phyloP scores from a whole-genome alignment of 1,140 invertebrate species.

The Alviniconcha marisindica region DNA sequence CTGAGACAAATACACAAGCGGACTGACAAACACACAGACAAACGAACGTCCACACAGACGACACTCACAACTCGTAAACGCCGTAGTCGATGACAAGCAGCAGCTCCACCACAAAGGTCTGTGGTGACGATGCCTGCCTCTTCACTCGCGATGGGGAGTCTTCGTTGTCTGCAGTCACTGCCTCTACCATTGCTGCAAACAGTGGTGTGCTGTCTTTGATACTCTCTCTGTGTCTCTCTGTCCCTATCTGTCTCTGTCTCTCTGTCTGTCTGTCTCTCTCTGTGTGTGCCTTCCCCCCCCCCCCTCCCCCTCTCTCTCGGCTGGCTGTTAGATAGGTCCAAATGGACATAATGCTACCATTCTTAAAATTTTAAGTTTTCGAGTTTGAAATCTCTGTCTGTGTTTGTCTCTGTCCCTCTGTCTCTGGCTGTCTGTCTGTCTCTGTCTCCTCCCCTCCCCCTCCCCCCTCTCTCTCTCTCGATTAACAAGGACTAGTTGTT shows the following conservation, averaged over 20 bases:
- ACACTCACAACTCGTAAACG: constrained; percentile 37
- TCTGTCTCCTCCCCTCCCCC: neutral
- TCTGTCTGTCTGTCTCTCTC: neutral
- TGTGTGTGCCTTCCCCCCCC: neutral
- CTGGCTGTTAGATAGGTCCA: too few species aligned
- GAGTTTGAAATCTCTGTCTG: neutral
- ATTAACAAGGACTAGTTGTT: too few species aligned
- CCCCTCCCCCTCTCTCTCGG: neutral
- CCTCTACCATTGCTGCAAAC: neutral
- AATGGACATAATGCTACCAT: too few species aligned
- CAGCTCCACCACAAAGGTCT: constrained; percentile 29
- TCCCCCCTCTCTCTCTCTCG: neutral
- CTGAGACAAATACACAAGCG: neutral
- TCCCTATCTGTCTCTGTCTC: neutral
- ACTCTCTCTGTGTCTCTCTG: neutral
- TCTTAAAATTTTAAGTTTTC: too few species aligned
- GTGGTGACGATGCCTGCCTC: neutral
- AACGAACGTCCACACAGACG: too few species aligned
- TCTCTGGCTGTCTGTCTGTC: neutral
- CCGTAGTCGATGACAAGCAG: constrained; percentile 44
- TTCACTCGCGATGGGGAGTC: neutral
- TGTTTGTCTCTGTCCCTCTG: neutral
- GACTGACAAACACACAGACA: too few species aligned
- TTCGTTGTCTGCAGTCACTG: neutral
- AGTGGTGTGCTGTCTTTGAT: too few species aligned